These are phyloP conservation scores for Apomyelois bistriatella DNA, from an alignment of 2,888 invertebrate species.

Conservation along the genomic window DNA sequence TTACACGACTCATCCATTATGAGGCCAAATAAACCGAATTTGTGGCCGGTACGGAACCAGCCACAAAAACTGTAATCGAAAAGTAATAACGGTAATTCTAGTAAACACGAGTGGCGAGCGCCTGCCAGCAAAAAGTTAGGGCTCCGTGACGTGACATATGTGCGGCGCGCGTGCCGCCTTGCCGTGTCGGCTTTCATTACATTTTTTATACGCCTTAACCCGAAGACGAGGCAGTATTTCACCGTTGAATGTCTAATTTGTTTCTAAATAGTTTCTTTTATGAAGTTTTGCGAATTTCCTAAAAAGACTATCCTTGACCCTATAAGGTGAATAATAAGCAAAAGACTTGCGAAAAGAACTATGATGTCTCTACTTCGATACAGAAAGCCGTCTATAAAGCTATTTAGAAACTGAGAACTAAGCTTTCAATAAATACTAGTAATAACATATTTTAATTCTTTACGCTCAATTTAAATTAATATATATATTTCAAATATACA, in stretches of 20 bases:
- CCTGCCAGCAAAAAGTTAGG: constrained; percentile 26
- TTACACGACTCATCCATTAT: constrained; percentile 26
- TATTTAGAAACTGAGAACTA: too few relatives aligned
- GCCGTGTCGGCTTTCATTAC: constrained; percentile 36
- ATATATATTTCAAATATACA: too few relatives aligned
- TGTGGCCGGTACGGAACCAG: constrained; percentile 22
- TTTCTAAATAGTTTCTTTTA: constrained; percentile 1
- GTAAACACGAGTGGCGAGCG: constrained; percentile 23
- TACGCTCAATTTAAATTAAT: too few relatives aligned
- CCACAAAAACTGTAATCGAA: constrained; percentile 31
- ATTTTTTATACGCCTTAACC: constrained; percentile 2
- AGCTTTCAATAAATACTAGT: too few relatives aligned
- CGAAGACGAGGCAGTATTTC: constrained; percentile 7
- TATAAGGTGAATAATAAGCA: too few relatives aligned
- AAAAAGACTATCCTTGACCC: background rate
- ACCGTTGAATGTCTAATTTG: background rate
- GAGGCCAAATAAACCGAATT: constrained; percentile 26
- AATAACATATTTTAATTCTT: too few relatives aligned
- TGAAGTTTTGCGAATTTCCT: background rate
- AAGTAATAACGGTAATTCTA: constrained; percentile 27
- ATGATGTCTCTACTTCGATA: too few relatives aligned
- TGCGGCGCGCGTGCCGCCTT: constrained; percentile 43
- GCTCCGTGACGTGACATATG: constrained; percentile 45
- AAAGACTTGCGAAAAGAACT: too few relatives aligned
- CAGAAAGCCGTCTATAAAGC: too few relatives aligned